Base-by-base conservation (phyloP, 2,797 vertebrate species). In the Diglossa cyanea region DNA sequence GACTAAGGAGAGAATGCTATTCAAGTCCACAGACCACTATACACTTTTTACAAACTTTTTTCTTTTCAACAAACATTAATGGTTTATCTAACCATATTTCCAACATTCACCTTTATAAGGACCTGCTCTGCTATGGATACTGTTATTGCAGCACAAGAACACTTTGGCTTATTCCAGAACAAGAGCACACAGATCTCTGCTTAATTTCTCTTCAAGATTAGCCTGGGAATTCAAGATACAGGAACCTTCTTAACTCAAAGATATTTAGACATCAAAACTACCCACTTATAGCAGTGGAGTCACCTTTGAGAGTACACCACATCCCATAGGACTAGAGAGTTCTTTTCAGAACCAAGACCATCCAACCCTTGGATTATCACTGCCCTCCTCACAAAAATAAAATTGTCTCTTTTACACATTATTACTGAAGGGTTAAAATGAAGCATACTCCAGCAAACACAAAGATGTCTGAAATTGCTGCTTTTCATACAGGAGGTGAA, bases 401-500 rank as follows among this genome's bases (percentile, higher is more conserved):
- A 76, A 67, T 33, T 18, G 23, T 13, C 12, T 80, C 30, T 62
- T 39, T 42, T 76, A 37, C 6, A n/a, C 6, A 26, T 44, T 55
- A 81, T 72, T 83, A 75, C 48, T 57, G 58, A 86, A 88, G 80
- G 78, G 70, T 91, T 96, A 96, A 95, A 96, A 94, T 67, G 96
- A 96, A 6, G 19, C 68, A 66, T 60, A 94, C 71, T 93, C 68
- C 92, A 95, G 91, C 60, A 94, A 90, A 81, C 6, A 6, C 25
- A 21, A 94, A 58, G 57, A 94, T 75, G 42, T 65, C 88, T 95
- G 67, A 31, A 93, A 92, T 71, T 72, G 77, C 80, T 92, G 81
- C 75, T 96, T 97, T 93, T 75, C 84, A 88, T 80, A 87, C 17
- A 76, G 88, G 53, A 96, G 94, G 72, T 87, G 82, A 95, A 95